phyloP scores from a whole-genome alignment of 2,888 invertebrate species.

The Phlogophora meticulosa region DNA sequence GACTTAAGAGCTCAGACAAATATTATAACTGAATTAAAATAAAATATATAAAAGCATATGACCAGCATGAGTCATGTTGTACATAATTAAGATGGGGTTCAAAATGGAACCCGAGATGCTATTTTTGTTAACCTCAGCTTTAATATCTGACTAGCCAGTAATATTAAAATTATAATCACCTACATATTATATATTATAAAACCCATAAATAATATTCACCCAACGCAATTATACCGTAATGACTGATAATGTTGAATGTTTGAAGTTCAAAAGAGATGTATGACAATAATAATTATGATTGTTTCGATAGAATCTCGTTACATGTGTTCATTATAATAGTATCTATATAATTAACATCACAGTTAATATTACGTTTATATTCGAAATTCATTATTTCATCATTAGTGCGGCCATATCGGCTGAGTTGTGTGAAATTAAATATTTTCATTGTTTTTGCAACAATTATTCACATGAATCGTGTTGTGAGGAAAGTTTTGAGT shows the following conservation, averaged over 20 bases:
- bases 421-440: not conserved
- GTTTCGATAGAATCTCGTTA: slow-evolving; percentile 4
- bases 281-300: slow-evolving; percentile 20
- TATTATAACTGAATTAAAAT: no score
- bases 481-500: no score
- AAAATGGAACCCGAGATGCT: no score
- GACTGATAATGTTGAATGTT: not conserved
- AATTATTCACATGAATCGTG: no score
- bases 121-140: no score
- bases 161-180: no score
- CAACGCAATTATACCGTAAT: not conserved
- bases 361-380: not conserved
- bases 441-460: slow-evolving; percentile 1
- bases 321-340: not conserved
- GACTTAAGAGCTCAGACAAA: no score
- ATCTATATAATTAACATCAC: not conserved
- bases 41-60: no score
- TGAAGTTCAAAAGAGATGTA: slow-evolving; percentile 15
- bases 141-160: no score
- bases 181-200: no score
- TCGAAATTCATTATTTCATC: slow-evolving; percentile 14
- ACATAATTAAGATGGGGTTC: no score
- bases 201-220: not conserved
- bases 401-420: not conserved
- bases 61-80: no score